Conservation (phyloP, 2,113 vertebrate genomes). For the Kobus ellipsiprymnus region DNA sequence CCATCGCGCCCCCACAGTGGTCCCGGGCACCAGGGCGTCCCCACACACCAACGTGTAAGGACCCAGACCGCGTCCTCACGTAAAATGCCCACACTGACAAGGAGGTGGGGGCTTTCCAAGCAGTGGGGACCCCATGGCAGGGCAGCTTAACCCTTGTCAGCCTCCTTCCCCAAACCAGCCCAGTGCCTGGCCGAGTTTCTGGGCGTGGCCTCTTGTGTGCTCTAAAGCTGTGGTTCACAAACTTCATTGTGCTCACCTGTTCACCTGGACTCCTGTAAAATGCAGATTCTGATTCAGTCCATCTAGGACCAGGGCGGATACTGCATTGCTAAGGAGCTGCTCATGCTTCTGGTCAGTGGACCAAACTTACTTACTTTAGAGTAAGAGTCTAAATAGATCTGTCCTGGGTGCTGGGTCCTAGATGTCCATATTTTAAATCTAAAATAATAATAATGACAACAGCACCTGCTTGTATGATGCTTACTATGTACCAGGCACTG, state of each 20-base stretch:
- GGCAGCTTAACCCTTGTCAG: neutral
- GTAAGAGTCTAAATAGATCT: neutral
- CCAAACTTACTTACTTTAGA: neutral
- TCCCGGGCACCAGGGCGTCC: neutral
- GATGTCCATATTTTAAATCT: neutral
- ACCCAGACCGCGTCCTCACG: neutral
- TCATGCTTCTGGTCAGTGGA: neutral
- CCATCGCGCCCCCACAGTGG: neutral
- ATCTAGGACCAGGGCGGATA: neutral
- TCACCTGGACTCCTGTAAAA: neutral
- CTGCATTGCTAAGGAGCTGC: neutral
- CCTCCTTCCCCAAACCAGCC: neutral
- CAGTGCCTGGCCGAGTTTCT: neutral
- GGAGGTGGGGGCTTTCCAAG: neutral
- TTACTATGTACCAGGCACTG: neutral
- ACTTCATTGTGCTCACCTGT: fast-evolving
- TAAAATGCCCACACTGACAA: neutral
- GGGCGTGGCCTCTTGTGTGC: neutral
- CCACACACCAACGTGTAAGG: conserved; percentile 58
- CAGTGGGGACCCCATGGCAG: neutral
- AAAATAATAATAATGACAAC: neutral
- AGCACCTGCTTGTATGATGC: neutral
- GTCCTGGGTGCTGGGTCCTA: neutral
- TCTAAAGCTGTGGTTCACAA: neutral
- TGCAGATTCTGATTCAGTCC: neutral